Conservation (phyloP, 23 tunicate genomes). For the Aplidium turbinatum region DNA sequence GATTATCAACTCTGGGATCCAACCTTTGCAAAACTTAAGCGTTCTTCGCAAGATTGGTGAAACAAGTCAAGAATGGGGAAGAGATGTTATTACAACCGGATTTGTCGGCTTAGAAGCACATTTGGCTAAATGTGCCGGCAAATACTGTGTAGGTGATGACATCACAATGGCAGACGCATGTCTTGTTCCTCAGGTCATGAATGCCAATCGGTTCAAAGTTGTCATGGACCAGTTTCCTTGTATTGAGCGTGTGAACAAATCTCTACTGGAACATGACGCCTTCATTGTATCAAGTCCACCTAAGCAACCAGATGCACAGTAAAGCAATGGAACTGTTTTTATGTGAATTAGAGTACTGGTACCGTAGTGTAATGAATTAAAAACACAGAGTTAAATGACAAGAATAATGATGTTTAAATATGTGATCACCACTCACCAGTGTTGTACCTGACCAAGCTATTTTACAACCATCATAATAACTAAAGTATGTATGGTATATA, state of each 20-base stretch:
- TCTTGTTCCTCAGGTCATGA: slow-evolving; percentile 68
- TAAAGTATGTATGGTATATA: no score
- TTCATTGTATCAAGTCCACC: slow-evolving; percentile 57
- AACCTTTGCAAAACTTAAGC: slow-evolving; percentile 62
- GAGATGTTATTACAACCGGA: slow-evolving; percentile 46
- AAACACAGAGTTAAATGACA: no score
- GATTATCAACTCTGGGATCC: slow-evolving; percentile 68
- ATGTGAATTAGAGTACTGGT: no score
- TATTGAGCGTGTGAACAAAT: slow-evolving; percentile 40
- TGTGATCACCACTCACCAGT: no score
- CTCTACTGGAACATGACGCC: slow-evolving; percentile 45
- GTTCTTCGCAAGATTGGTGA: slow-evolving; percentile 51
- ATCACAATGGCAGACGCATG: slow-evolving; percentile 88
- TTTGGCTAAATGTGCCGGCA: slow-evolving; percentile 47
- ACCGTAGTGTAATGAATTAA: no score
- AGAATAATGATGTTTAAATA: no score
- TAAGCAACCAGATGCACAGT: slow-evolving; percentile 78
- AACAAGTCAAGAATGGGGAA: slow-evolving; percentile 55
- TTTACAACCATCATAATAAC: no score
- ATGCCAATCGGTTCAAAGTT: slow-evolving; percentile 48
- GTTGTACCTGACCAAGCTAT: no score
- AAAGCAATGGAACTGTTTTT: no score
- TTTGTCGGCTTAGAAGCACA: slow-evolving; percentile 61
- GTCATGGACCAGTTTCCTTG: slow-evolving; percentile 65
- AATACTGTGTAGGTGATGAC: slow-evolving; percentile 73